phyloP scores from a whole-genome alignment of 2,113 vertebrate species.

The Campylomormyrus tamandua region DNA sequence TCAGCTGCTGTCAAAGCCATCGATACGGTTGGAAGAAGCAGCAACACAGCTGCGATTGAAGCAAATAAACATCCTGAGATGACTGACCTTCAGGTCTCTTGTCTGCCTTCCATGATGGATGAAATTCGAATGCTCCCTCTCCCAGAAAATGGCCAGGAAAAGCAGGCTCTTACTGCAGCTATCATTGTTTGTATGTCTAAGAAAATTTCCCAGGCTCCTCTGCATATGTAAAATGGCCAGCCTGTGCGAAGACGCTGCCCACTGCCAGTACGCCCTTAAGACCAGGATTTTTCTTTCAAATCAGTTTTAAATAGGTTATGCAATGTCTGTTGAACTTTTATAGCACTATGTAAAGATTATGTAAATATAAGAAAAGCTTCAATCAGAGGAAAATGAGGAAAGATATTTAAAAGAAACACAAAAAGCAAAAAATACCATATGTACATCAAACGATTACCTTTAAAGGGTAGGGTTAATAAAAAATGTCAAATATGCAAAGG shows the following conservation, averaged over 20 bases:
- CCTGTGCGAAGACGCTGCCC: neutral
- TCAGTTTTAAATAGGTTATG: neutral
- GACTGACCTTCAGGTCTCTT: neutral
- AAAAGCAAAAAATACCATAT: neutral
- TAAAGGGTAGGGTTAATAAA: neutral
- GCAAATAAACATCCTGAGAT: neutral
- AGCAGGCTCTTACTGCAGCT: neutral
- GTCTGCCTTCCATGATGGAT: neutral
- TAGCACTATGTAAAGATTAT: conserved; percentile 1
- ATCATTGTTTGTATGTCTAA: neutral
- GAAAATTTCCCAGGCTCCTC: neutral
- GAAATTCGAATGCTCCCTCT: neutral
- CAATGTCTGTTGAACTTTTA: neutral
- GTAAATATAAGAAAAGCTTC: neutral
- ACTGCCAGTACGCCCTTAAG: neutral
- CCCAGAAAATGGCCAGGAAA: neutral
- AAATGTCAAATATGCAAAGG: neutral
- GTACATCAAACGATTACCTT: neutral
- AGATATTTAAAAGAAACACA: neutral
- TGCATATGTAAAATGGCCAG: neutral
- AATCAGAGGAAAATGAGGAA: neutral
- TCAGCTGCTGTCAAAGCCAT: neutral
- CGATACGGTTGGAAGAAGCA: neutral
- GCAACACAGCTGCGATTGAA: neutral
- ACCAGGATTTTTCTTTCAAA: conserved; percentile 17